Conservation (phyloP, 2,113 vertebrate genomes). For the Corythoichthys intestinalis region DNA sequence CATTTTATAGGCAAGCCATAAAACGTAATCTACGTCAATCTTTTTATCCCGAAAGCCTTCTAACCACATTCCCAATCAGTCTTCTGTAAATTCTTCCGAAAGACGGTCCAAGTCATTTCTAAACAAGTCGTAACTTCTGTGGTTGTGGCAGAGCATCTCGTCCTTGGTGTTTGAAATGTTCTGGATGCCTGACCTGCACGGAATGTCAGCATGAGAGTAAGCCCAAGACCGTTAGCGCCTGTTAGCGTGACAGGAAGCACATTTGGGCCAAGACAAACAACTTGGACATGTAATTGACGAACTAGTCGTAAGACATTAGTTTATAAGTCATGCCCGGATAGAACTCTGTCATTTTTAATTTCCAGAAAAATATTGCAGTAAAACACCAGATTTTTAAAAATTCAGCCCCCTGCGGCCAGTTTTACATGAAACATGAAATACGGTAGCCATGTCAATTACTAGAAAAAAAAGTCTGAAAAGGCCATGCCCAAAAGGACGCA, state of each 20-base stretch:
- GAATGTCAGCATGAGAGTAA: not conserved
- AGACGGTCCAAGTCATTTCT: conserved; percentile 35
- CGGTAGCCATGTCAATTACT: not conserved
- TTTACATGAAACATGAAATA: not conserved
- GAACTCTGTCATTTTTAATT: too few relatives aligned
- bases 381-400: too few relatives aligned
- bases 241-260: not conserved
- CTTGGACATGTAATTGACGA: not conserved
- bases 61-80: conserved; percentile 13
- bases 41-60: conserved; percentile 5
- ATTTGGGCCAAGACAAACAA: not conserved
- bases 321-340: too few relatives aligned
- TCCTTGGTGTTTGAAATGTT: not conserved
- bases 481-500: not conserved
- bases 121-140: conserved; percentile 58
- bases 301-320: not conserved
- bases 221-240: not conserved
- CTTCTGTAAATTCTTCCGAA: conserved; percentile 39
- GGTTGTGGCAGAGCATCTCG: conserved; percentile 23
- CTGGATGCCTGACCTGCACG: not conserved
- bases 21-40: not conserved
- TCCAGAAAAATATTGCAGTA: too few relatives aligned
- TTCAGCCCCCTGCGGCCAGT: too few relatives aligned
- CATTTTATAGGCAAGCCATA: conserved; percentile 32
- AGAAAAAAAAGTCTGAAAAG: not conserved